Base-by-base conservation (phyloP, 2,888 invertebrate species). In the Apamea monoglypha region DNA sequence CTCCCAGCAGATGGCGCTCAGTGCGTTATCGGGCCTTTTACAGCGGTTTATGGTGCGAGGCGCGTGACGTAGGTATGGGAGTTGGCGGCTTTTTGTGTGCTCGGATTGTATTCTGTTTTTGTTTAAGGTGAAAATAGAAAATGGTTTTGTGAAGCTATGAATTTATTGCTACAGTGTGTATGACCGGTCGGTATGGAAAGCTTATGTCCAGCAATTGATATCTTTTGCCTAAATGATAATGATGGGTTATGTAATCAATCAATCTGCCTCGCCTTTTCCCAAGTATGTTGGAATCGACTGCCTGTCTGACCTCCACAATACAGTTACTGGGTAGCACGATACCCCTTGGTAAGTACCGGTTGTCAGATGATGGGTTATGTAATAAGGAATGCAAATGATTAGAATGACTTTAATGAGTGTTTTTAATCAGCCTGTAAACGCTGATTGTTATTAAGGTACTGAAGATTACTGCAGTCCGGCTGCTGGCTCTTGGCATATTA, bases 1-100 rank as follows among this genome's bases (percentile, higher is more conserved):
- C 61, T 71, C 32, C 64, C 76, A 32, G 44, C 71, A 84, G 86
- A 76, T 86, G 86, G 78, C 74, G 68, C 64, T n/a, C 32, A 56
- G 53, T 40, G 36, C 32, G 72, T 47, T 77, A 72, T 68, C 36
- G 64, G 8, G 21, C 7, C 12, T 59, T 79, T 81, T 56, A 63
- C 18, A 21, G n/a, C 18, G 44, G 25, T 68, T 73, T 78, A 75
- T 78, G 50, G 66, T 29, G 8, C 50, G 53, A 21, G 36, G 14
- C 63, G 47, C 75, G 82, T 84, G 63, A 56, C 10, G 29, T 32
- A 25, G 29, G 40, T 59, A 5, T 6, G 40, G 10, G 16, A 64
- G 47, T 29, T 14, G 10, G 29, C 16, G 16, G 50, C 12, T 12
- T 59, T 81, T 6, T 44, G 5, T 53, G 5, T 47, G 25, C 25